A percentile compares a stretch with the other conserved stretches of the same genome.
Evolutionary conservation across 2,797 vertebrate genomes (phyloP).

Genomic region (Pseudomugil tenellus): DNA sequence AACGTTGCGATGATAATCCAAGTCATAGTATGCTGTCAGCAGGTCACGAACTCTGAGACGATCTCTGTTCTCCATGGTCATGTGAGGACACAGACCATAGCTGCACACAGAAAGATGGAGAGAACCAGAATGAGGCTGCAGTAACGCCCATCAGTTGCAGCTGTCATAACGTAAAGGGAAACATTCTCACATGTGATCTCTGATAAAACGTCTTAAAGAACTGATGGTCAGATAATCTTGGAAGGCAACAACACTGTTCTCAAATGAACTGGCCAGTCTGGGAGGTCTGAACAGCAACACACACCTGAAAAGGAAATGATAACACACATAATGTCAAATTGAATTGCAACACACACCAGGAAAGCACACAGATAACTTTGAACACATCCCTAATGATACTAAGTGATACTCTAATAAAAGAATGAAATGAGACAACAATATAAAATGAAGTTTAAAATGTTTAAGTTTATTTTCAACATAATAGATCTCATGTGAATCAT

Average conservation of each 20-base stretch:
- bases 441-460: neutral
- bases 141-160: neutral
- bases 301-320: slow-evolving; percentile 50
- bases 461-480: neutral
- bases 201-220: slow-evolving; percentile 80
- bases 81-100: slow-evolving; percentile 81
- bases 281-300: slow-evolving; percentile 80
- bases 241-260: slow-evolving; percentile 71
- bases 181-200: slow-evolving; percentile 75
- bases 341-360: slow-evolving; percentile 6
- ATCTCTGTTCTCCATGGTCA: slow-evolving; percentile 80
- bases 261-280: slow-evolving; percentile 76
- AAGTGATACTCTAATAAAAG: neutral
- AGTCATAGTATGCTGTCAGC: slow-evolving; percentile 77
- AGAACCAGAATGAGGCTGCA: neutral
- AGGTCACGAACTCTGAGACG: slow-evolving; percentile 78
- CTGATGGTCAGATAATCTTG: slow-evolving; percentile 67
- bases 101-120: slow-evolving; percentile 50
- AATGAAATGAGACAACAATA: neutral
- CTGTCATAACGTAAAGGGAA: neutral
- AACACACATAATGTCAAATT: neutral
- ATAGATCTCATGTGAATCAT: neutral
- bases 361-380: neutral
- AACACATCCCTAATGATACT: neutral
- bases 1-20: slow-evolving; percentile 79